Percentiles rank a stretch among this genome's conserved stretches.
phyloP scores from a whole-genome alignment of 1,140 invertebrate species.

The Euschistus heros region DNA sequence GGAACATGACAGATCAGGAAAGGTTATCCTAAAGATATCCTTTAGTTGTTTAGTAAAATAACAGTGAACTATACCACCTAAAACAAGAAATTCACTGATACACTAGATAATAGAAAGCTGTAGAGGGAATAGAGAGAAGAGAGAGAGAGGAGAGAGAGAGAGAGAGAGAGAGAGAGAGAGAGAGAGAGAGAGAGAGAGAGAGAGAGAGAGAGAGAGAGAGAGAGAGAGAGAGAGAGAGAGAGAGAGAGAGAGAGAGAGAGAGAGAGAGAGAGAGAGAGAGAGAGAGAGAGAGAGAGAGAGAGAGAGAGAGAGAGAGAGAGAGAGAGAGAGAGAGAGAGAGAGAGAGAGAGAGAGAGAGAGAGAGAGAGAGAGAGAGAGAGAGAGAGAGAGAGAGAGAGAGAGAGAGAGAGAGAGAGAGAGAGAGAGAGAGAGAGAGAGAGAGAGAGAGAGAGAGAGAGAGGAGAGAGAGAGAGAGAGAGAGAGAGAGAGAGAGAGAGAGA shows the following conservation, averaged over 20 bases:
- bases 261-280: background rate
- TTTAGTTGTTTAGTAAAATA: no score
- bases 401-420: slow-evolving; percentile 16
- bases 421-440: slow-evolving; percentile 19
- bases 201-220: background rate
- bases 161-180: no score
- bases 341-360: background rate
- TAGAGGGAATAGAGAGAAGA: background rate
- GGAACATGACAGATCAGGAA: no score
- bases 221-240: background rate
- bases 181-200: background rate
- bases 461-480: no score
- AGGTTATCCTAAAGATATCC: no score
- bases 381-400: slow-evolving; percentile 18
- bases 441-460: slow-evolving; percentile 19
- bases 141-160: no score
- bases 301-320: background rate
- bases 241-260: background rate
- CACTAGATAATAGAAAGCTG: background rate
- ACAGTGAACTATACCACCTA: no score
- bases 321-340: background rate
- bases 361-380: background rate
- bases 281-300: background rate
- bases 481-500: no score
- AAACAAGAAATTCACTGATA: no score